Evolutionary conservation across 2,797 vertebrate genomes (phyloP).

Genomic region (Tangara arthus): DNA sequence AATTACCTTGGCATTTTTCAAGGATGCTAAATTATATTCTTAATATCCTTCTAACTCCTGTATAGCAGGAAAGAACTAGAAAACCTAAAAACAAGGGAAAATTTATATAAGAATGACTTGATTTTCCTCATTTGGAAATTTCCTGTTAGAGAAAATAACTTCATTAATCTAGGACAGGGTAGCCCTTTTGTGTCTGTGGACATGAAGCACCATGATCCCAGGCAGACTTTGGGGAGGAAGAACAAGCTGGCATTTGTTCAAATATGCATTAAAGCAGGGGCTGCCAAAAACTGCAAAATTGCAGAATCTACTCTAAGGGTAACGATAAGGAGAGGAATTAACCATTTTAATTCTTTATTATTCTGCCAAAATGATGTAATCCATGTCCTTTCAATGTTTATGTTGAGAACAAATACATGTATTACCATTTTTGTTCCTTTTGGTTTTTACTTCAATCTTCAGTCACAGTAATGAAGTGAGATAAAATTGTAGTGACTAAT

Average conservation of each 20-base stretch:
- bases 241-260: slow-evolving; percentile 28
- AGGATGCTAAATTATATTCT: neutral
- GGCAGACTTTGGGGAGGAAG: neutral
- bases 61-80: neutral
- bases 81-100: neutral
- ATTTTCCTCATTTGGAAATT: neutral
- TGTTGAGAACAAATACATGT: neutral
- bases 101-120: neutral
- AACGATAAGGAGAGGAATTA: slow-evolving; percentile 27
- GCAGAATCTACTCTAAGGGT: neutral
- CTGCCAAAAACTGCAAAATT: slow-evolving; percentile 8
- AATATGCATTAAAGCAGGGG: neutral
- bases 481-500: neutral
- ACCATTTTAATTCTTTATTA: slow-evolving; percentile 6
- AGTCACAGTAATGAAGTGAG: neutral
- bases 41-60: neutral
- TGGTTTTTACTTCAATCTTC: neutral
- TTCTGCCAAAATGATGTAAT: slow-evolving; percentile 16
- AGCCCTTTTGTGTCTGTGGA: neutral
- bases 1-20: neutral
- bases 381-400: neutral
- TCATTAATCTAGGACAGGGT: neutral
- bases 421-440: neutral
- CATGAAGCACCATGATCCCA: neutral
- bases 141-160: neutral